These are phyloP conservation scores for Lochmaea capreae DNA, from an alignment of 2,888 invertebrate species.

Conservation along the genomic window DNA sequence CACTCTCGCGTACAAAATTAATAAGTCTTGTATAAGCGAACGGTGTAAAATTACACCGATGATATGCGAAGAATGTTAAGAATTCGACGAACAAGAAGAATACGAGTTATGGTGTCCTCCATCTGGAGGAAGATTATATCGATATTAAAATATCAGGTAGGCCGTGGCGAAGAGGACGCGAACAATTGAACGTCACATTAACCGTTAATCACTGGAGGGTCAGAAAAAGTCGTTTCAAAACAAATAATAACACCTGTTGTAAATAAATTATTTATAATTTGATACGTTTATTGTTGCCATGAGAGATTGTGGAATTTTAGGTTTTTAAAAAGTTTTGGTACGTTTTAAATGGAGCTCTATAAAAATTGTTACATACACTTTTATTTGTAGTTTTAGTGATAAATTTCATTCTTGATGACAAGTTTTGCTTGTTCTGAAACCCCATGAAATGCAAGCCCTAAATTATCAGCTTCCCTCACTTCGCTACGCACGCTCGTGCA, in stretches of 20 bases:
- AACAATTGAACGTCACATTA: constrained; percentile 36
- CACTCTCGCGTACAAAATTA: constrained; percentile 54
- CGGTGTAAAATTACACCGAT: constrained; percentile 57
- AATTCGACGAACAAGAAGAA: constrained; percentile 42
- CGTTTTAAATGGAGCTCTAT: too few relatives aligned
- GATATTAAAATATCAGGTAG: constrained; percentile 39
- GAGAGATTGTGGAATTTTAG: too few relatives aligned
- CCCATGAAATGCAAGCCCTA: too few relatives aligned
- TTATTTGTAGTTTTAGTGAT: too few relatives aligned
- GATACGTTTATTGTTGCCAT: too few relatives aligned
- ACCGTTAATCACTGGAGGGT: constrained; percentile 29
- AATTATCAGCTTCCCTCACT: too few relatives aligned
- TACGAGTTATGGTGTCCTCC: constrained; percentile 45
- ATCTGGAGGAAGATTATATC: constrained; percentile 34
- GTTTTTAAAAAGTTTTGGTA: too few relatives aligned
- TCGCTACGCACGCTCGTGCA: too few relatives aligned
- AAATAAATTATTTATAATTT: not conserved
- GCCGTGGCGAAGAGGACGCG: constrained; percentile 33
- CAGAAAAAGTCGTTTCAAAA: not conserved
- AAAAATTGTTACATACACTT: too few relatives aligned
- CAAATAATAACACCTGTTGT: not conserved
- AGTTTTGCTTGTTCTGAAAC: too few relatives aligned
- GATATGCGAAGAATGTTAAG: constrained; percentile 53
- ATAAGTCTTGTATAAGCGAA: constrained; percentile 57
- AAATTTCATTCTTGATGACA: too few relatives aligned